These are phyloP conservation scores for Dromiciops gliroides DNA, from an alignment of 2,113 vertebrate species.

Conservation along the genomic window DNA sequence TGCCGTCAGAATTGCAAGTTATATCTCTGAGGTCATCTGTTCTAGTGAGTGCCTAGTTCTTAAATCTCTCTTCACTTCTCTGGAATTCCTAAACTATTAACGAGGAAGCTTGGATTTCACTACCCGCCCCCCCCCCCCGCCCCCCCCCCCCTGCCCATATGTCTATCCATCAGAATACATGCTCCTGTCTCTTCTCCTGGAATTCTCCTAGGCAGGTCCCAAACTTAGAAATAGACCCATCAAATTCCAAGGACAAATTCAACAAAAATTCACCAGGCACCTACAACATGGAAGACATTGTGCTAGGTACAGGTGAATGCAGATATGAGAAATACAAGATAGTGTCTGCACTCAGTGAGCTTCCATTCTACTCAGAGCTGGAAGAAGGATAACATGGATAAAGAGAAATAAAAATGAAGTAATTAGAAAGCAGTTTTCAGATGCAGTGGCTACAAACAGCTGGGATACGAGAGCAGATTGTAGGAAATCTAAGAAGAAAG, in stretches of 20 bases:
- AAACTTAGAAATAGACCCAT: not conserved
- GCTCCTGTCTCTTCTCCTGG: not conserved
- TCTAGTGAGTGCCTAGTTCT: not conserved
- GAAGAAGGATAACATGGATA: not conserved
- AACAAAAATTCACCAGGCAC: not conserved
- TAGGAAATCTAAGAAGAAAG: not conserved
- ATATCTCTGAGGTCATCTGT: not conserved
- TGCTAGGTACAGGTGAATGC: not conserved
- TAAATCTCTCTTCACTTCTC: not conserved
- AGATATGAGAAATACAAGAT: not conserved
- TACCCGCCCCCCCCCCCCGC: too few relatives aligned
- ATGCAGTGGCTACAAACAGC: not conserved
- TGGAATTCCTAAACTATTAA: not conserved
- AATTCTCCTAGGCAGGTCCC: not conserved
- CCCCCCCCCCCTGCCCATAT: not conserved
- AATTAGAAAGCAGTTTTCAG: not conserved
- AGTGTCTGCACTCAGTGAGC: not conserved
- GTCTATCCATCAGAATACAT: not conserved
- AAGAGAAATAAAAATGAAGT: not conserved
- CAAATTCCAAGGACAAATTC: not conserved
- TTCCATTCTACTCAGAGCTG: not conserved
- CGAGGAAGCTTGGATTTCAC: not conserved
- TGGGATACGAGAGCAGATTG: not conserved
- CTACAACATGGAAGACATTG: not conserved
- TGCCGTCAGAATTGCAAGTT: not conserved